Base-by-base conservation (phyloP, 2,113 vertebrate species). In the Aix galericulata region DNA sequence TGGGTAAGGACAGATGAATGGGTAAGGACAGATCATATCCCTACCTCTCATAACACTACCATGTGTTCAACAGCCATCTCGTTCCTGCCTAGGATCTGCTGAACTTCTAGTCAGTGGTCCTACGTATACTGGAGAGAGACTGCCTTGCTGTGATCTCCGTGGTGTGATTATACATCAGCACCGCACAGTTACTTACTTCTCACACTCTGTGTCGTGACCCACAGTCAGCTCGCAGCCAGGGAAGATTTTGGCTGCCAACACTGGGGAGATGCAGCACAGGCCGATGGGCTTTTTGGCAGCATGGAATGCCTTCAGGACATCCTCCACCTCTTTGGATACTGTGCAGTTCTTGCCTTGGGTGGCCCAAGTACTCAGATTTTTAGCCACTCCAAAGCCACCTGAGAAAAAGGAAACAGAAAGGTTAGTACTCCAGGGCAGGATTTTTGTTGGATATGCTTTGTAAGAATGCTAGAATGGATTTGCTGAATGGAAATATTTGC, bases 381-480 rank as follows among this genome's bases (percentile, higher is more conserved):
- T 99, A 6, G 98, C 98, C 62, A 98, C 98, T 46, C 98, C 98
- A 53, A 99, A 99, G 44, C 98, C 98, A 89, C 99, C 98, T 99
- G 82, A 60, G 82, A 66, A 86, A n/a, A 78, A 26, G 48, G 44
- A 20, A 6, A 34, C 15, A 13, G 21, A 31, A n/a, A 62, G 18
- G 12, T n/a, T 2, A 2, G 20, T 8, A 1, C 56, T 31, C 38
- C 38, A 62, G 25, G 48, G 34, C 9, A 40, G 80, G 55, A 10
- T 3, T 68, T 44, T 16, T 56, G 18, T n/a, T 11, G 13, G 69
- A 9, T 27, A 3, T 7, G 44, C 8, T 14, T 4, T 13, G 23
- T 32, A 9, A 67, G 56, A 25, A 59, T 4, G 17, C 21, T 74
- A 6, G n/a, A 13, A 38, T 56, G 69, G 56, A 6, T 56, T 17